Evolutionary conservation across 2,797 vertebrate genomes (phyloP).

Genomic region (Neopelma chrysocephalum): DNA sequence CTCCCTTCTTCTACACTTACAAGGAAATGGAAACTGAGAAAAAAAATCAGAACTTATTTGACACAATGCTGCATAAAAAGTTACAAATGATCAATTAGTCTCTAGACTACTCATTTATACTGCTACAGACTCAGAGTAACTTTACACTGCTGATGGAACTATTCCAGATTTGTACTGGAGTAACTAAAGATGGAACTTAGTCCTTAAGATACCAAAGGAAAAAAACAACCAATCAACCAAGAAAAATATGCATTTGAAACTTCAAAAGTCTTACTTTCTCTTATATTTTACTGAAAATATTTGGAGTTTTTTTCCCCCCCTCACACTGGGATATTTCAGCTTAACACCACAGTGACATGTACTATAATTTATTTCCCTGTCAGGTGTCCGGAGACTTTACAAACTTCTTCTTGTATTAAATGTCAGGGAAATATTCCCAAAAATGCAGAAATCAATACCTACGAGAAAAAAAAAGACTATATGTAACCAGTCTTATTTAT

Average conservation of each 20-base stretch:
- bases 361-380: background rate
- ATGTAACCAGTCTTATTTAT: background rate
- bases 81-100: background rate
- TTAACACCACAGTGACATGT: background rate
- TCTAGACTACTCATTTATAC: background rate
- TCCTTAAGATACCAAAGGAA: background rate
- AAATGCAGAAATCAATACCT: background rate
- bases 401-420: background rate
- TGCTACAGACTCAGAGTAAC: background rate
- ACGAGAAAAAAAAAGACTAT: background rate
- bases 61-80: background rate
- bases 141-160: background rate
- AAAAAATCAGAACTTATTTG: background rate
- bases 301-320: rapidly evolving
- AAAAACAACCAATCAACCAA: background rate
- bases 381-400: background rate
- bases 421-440: background rate
- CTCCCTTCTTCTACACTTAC: background rate
- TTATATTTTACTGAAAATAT: background rate
- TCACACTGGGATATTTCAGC: background rate
- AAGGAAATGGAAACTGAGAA: background rate
- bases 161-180: background rate
- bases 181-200: background rate
- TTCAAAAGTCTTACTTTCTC: background rate
- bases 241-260: background rate